These are phyloP conservation scores for Percopsis omiscomaycus DNA, from an alignment of 2,797 vertebrate species.

Conservation along the genomic window DNA sequence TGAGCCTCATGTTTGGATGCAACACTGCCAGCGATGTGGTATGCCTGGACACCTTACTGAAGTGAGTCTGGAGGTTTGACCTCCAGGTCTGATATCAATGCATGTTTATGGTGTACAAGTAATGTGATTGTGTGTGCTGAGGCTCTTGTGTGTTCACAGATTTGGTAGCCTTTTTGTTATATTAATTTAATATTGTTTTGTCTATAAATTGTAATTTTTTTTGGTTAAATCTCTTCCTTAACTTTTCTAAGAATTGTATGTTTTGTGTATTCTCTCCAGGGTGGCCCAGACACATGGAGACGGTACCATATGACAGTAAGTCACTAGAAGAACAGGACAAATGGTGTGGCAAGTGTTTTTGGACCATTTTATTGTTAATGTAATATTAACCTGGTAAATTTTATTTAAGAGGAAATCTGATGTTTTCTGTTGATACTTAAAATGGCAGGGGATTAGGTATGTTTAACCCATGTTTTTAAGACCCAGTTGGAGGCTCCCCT, in stretches of 20 bases:
- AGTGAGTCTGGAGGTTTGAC: constrained; percentile 46
- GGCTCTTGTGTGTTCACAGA: constrained; percentile 20
- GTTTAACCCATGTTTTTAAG: constrained; percentile 38
- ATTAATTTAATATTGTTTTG: constrained; percentile 23
- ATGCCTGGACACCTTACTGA: constrained; percentile 65
- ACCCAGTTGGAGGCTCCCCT: constrained; percentile 42
- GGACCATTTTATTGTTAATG: no score
- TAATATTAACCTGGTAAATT: neutral
- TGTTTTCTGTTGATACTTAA: no score
- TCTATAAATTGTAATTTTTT: constrained; percentile 11
- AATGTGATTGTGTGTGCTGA: neutral
- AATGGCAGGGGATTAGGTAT: neutral
- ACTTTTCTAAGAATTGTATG: constrained; percentile 9
- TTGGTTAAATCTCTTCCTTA: neutral
- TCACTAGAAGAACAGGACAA: neutral
- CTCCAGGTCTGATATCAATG: neutral
- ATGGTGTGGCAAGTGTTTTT: neutral
- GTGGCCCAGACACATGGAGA: constrained; percentile 71
- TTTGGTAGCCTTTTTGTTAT: constrained; percentile 7
- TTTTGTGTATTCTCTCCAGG: constrained; percentile 47
- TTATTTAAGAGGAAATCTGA: no score
- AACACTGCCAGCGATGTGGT: constrained; percentile 70
- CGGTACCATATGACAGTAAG: constrained; percentile 72
- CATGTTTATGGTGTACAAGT: constrained; percentile 10
- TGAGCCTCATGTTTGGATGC: constrained; percentile 61